Conservation (phyloP, 2,797 vertebrate genomes). For the Rhyacichthys aspro region DNA sequence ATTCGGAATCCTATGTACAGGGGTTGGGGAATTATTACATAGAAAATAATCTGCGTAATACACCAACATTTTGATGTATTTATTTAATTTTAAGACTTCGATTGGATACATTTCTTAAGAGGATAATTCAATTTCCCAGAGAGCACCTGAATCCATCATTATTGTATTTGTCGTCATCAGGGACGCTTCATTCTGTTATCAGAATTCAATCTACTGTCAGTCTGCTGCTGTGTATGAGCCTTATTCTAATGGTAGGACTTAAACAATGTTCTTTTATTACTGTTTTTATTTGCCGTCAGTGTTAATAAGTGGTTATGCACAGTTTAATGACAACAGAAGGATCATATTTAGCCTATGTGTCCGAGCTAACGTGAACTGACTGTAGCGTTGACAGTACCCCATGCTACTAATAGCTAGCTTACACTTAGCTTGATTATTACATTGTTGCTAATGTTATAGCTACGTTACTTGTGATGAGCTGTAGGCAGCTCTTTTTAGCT, state of each 20-base stretch:
- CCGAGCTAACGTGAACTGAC: slow-evolving; percentile 25
- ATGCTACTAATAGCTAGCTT: slow-evolving; percentile 48
- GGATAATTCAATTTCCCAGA: slow-evolving; percentile 3
- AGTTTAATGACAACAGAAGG: background rate
- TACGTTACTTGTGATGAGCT: background rate
- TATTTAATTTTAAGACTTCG: no score
- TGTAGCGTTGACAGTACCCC: slow-evolving; percentile 22
- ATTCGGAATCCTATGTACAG: no score
- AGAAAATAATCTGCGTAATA: no score
- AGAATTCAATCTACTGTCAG: slow-evolving; percentile 13
- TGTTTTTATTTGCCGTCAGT: background rate
- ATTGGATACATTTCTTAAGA: no score
- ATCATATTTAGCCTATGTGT: background rate
- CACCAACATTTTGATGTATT: no score
- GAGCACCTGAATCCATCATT: slow-evolving; percentile 28
- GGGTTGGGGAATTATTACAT: no score
- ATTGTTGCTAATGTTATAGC: slow-evolving; percentile 15
- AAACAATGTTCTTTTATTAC: background rate
- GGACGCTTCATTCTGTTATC: slow-evolving; percentile 28
- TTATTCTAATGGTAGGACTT: slow-evolving; percentile 52
- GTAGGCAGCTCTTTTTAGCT: background rate
- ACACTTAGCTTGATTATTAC: slow-evolving; percentile 31
- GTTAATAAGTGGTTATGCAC: background rate
- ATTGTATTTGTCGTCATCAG: slow-evolving; percentile 54
- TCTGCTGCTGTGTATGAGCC: slow-evolving; percentile 35